Evolutionary conservation across 2,888 invertebrate genomes (phyloP).

Genomic region (Dynastes hyllus): DNA sequence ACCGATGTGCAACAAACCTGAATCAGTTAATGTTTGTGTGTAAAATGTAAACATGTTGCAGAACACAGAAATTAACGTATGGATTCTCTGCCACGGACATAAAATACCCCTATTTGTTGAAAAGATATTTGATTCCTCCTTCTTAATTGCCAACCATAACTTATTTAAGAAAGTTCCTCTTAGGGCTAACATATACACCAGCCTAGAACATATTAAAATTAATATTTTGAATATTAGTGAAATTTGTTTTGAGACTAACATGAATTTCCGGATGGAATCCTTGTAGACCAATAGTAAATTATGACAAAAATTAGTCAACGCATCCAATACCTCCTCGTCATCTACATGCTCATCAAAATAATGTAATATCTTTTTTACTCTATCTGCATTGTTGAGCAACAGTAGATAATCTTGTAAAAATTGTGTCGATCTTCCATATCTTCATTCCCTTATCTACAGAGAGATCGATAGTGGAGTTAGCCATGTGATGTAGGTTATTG

Average conservation of each 20-base stretch:
- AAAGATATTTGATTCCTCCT: constrained; percentile 60
- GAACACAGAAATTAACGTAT: constrained; percentile 68
- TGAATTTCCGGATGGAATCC: constrained; percentile 88
- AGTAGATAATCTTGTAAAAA: constrained; percentile 66
- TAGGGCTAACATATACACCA: constrained; percentile 68
- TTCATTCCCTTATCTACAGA: constrained; percentile 76
- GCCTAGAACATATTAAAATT: constrained; percentile 57
- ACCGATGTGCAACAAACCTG: constrained; percentile 59
- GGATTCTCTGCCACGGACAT: constrained; percentile 66
- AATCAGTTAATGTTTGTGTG: constrained; percentile 69
- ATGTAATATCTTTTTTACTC: constrained; percentile 71
- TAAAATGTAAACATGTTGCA: constrained; percentile 71
- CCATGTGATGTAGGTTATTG: constrained; percentile 67
- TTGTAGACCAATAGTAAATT: constrained; percentile 87
- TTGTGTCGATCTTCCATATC: constrained; percentile 72
- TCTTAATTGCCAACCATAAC: constrained; percentile 66
- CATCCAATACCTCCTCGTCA: constrained; percentile 65
- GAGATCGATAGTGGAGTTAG: constrained; percentile 71
- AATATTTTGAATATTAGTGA: neutral
- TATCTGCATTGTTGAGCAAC: constrained; percentile 67
- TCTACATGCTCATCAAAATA: constrained; percentile 70
- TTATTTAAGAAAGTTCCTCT: constrained; percentile 67
- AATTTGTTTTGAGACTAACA: constrained; percentile 72
- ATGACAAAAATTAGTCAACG: constrained; percentile 80
- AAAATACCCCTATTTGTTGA: constrained; percentile 64